A percentile compares a stretch with the other conserved stretches of the same genome.
Evolutionary conservation across 2,888 invertebrate species (phyloP).

Genomic region (Coecobrya sp.): DNA sequence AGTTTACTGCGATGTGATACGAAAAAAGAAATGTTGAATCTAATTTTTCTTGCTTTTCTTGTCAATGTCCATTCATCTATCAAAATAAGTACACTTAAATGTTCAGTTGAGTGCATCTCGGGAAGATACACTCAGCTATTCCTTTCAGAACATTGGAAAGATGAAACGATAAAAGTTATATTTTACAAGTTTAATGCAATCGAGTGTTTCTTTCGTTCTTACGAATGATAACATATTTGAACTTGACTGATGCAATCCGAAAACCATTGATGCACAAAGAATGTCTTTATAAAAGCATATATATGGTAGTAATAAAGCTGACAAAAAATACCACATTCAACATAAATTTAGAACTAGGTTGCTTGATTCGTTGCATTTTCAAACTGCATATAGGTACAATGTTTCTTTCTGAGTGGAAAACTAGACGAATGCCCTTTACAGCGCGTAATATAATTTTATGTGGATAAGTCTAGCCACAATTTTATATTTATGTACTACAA

Average conservation of each 20-base stretch:
- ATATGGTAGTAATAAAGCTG: conserved; percentile 32
- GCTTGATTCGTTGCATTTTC: not conserved
- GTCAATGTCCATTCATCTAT: conserved; percentile 52
- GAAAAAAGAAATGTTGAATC: conserved; percentile 11
- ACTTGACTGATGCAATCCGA: conserved; percentile 45
- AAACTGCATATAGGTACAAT: not conserved
- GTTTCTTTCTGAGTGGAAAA: conserved; percentile 20
- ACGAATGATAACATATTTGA: conserved; percentile 31
- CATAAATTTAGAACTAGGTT: conserved; percentile 37
- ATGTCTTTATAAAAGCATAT: not conserved
- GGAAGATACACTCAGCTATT: not conserved
- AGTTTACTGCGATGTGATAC: not conserved
- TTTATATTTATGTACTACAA: conserved; percentile 57
- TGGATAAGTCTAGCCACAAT: not conserved
- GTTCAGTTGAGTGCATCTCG: conserved; percentile 23
- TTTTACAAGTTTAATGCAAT: not conserved
- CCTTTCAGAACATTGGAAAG: not conserved
- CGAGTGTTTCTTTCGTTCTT: not conserved
- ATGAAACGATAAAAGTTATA: conserved; percentile 14
- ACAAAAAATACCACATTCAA: conserved; percentile 35
- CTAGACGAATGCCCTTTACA: not conserved
- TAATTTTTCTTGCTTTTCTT: conserved; percentile 20
- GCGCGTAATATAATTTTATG: not conserved
- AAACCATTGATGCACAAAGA: conserved; percentile 27
- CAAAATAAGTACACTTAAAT: conserved; percentile 45